A percentile compares a stretch with the other conserved stretches of the same genome.
Evolutionary conservation across 1,140 invertebrate species (phyloP).

Genomic region (Scaptomyza graminum): DNA sequence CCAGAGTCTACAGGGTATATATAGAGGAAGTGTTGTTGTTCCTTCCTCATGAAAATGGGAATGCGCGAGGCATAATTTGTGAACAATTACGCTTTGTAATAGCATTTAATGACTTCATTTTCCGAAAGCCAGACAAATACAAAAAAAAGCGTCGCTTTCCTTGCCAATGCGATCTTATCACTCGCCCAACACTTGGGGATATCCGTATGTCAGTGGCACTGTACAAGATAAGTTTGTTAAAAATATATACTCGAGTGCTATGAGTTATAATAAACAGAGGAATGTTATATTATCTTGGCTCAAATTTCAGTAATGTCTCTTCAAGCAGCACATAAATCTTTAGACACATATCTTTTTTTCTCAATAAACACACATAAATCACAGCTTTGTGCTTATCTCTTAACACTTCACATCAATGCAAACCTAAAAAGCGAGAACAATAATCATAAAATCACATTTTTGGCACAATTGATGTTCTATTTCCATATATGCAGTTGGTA

Average conservation of each 20-base stretch:
- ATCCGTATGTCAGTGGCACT: neutral
- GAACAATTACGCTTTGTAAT: constrained; percentile 83
- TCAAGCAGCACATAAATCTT: too few species aligned
- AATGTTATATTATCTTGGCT: too few species aligned
- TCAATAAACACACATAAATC: too few species aligned
- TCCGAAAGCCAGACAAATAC: constrained; percentile 41
- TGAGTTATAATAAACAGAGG: too few species aligned
- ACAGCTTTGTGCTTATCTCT: neutral
- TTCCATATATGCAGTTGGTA: constrained; percentile 8
- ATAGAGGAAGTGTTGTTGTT: constrained; percentile 58
- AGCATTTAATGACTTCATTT: constrained; percentile 82
- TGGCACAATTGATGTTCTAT: constrained; percentile 37
- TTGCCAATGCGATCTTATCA: constrained; percentile 64
- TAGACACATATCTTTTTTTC: too few species aligned
- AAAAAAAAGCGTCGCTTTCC: constrained; percentile 34
- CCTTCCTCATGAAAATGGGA: constrained; percentile 38
- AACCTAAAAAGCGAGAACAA: too few species aligned
- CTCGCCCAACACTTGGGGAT: constrained; percentile 2
- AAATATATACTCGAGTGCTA: neutral
- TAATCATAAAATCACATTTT: constrained; percentile 3
- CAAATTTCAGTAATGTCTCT: too few species aligned
- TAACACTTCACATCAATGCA: neutral
- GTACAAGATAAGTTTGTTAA: neutral
- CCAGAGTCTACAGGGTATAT: neutral
- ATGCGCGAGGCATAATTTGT: constrained; percentile 62